phyloP scores from a whole-genome alignment of 2,797 vertebrate genomes.

The Sparus aurata region DNA sequence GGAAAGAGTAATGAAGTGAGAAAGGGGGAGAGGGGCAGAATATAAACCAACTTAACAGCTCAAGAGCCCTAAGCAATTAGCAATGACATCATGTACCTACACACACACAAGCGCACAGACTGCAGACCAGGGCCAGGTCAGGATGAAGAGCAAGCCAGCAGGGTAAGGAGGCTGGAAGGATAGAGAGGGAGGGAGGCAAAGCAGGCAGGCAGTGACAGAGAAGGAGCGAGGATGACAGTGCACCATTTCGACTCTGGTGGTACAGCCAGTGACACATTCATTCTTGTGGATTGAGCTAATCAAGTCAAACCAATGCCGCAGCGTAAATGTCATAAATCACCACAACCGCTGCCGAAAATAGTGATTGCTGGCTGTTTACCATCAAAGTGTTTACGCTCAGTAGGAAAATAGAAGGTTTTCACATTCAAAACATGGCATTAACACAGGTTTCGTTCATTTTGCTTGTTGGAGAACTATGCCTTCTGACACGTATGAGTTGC shows the following conservation, averaged over 20 bases:
- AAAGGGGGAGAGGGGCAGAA: conserved; percentile 41
- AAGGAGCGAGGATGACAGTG: conserved; percentile 71
- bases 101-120: conserved; percentile 15
- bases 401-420: not conserved
- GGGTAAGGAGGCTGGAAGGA: conserved; percentile 40
- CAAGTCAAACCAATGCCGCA: conserved; percentile 52
- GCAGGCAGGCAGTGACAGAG: conserved; percentile 30
- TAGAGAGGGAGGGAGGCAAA: conserved; percentile 26
- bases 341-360: conserved; percentile 42
- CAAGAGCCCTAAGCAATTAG: conserved; percentile 66
- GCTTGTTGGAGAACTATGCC: not conserved
- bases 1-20: conserved; percentile 42
- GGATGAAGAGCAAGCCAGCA: conserved; percentile 40
- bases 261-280: conserved; percentile 56
- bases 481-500: not conserved
- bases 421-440: not conserved
- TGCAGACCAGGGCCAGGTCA: conserved; percentile 52
- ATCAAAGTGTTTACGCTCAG: conserved; percentile 4
- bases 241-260: conserved; percentile 68
- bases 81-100: conserved; percentile 61
- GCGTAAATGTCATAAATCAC: conserved; percentile 31
- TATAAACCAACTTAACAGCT: conserved; percentile 66
- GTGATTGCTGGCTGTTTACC: conserved; percentile 21
- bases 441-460: not conserved
- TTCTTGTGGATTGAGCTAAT: conserved; percentile 58